Conservation (phyloP, 2,797 vertebrate genomes). For the Leptatherina wallacei region DNA sequence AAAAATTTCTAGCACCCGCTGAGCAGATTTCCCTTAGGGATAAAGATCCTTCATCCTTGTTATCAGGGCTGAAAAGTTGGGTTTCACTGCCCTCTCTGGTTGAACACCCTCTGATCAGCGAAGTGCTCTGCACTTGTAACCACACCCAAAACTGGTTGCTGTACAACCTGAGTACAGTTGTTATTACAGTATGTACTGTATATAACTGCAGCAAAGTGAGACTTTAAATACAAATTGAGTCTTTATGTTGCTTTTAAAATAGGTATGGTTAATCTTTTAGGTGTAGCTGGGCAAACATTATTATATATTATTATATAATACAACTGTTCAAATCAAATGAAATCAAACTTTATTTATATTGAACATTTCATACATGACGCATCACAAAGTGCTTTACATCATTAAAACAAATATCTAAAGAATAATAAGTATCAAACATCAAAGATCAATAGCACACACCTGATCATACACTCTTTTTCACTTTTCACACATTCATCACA, state of each 20-base stretch:
- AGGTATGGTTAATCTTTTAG: not conserved
- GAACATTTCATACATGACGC: no score
- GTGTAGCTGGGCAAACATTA: not conserved
- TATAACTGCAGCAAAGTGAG: not conserved
- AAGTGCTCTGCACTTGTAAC: not conserved
- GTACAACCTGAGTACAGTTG: not conserved
- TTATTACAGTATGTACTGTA: not conserved
- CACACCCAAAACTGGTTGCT: not conserved
- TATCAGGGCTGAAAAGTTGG: slow-evolving; percentile 7
- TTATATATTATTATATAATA: no score
- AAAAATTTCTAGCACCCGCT: not conserved
- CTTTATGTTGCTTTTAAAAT: not conserved
- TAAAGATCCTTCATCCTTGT: not conserved
- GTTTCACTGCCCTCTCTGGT: slow-evolving; percentile 6
- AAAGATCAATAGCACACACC: no score
- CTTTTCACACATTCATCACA: no score
- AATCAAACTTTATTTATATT: no score
- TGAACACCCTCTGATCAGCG: not conserved
- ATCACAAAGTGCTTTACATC: no score
- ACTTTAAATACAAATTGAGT: not conserved
- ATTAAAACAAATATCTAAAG: no score
- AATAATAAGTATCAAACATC: no score
- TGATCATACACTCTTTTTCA: no score
- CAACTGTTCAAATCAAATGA: no score
- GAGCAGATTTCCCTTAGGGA: not conserved